A percentile compares a stretch with the other conserved stretches of the same genome.
Evolutionary conservation across 2,888 invertebrate species (phyloP).

Genomic region (Sepiola atlantica): DNA sequence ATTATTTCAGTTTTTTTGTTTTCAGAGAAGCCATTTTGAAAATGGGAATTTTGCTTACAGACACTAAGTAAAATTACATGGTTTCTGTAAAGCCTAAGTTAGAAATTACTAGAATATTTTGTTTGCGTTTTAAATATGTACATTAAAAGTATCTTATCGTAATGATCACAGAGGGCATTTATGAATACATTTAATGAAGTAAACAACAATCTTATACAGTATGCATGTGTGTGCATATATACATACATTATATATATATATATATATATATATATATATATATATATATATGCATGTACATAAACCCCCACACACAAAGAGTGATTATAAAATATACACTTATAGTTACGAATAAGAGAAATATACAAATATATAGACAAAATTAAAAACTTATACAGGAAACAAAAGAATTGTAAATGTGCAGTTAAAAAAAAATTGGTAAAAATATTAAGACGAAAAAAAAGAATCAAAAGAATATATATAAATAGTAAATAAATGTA

Average conservation of each 20-base stretch:
- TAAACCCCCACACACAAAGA: neutral
- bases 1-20: neutral
- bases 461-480: neutral
- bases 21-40: neutral
- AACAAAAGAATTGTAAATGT: neutral
- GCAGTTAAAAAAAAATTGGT: neutral
- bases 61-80: neutral
- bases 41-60: neutral
- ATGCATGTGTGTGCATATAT: neutral
- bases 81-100: neutral
- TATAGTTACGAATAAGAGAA: neutral
- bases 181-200: neutral
- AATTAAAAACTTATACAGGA: neutral
- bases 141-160: neutral
- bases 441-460: neutral
- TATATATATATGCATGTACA: neutral
- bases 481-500: neutral
- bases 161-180: too few relatives aligned
- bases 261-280: conserved; percentile 33
- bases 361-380: neutral
- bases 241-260: conserved; percentile 38
- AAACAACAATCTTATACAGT: neutral
- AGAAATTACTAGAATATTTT: neutral
- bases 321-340: neutral
- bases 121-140: neutral